These are phyloP conservation scores for Phaethon lepturus DNA, from an alignment of 2,113 vertebrate genomes.

Conservation along the genomic window DNA sequence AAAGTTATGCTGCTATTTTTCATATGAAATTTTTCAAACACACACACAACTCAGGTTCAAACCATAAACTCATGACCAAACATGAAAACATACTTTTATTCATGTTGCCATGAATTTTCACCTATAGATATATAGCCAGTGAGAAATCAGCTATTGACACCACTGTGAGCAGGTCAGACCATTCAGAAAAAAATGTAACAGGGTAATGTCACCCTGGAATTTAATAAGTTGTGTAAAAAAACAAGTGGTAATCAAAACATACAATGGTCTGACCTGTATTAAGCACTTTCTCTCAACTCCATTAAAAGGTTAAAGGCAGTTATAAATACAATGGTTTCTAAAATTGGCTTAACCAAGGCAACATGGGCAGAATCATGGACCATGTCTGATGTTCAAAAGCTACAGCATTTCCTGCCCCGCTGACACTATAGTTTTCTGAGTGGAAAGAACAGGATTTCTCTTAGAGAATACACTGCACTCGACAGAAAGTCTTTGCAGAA, in stretches of 20 bases:
- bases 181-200: neutral
- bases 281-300: neutral
- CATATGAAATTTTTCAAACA: neutral
- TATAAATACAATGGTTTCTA: neutral
- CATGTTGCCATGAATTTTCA: neutral
- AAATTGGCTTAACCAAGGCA: neutral
- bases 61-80: neutral
- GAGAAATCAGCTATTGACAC: neutral
- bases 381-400: neutral
- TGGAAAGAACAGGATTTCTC: neutral
- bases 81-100: neutral
- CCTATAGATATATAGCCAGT: neutral
- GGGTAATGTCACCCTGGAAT: neutral
- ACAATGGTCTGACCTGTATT: neutral
- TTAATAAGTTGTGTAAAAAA: neutral
- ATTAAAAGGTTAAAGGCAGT: neutral
- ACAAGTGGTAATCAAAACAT: neutral
- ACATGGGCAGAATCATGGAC: neutral
- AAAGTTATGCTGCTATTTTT: neutral
- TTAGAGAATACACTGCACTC: neutral
- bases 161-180: neutral
- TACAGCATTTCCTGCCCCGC: neutral
- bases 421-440: neutral
- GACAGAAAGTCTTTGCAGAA: neutral
- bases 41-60: neutral